Evolutionary conservation across 2,888 invertebrate genomes (phyloP), one percentile per base, ranked within the genome.

Genomic region (Clunio marinus): DNA sequence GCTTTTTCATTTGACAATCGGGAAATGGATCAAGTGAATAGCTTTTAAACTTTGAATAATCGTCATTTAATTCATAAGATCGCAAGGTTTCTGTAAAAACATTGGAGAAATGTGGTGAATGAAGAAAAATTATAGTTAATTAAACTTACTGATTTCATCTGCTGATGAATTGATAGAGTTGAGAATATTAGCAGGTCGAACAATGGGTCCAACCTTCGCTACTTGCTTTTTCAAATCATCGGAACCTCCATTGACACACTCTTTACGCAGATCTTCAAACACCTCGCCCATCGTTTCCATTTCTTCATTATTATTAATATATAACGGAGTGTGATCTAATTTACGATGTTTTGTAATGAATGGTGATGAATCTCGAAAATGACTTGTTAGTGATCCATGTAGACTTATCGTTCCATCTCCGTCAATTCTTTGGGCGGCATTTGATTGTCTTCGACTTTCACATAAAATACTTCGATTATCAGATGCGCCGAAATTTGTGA

Each of bases 21-120:
- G 86, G 87, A 74, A 88, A 80, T 1, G 83, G 84, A 75, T 88
- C 88, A 70, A 88, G 76, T 0, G 87, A 87, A 70, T 83, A 83
- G 0, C 86, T 84, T 74, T 86, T 80, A 70, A 86, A 72, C 65
- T 66, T 75, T 58, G 32, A 28, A 62, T 60, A 58, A 25, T 35
- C 35, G n/a, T 67, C 65, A 59, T 74, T 72, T 1, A 73, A 73
- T 24, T 77, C 75, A 72, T 76, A 75, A 46, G 45, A 17, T 10
- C 37, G 46, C 15, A 66, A 28, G 22, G 51, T 27, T 20, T 25
- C 66, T 66, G 24, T 17, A 66, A 55, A 13, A 45, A 41, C 10
- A 24, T 45, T 25, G 15, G 25, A 45, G 35, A 28, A 59, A 17
- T 13, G 17, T 15, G 4, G 70, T 57, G 71, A 71, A 46, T 73